Evolutionary conservation across 2,113 vertebrate species (phyloP).

Genomic region (Takifugu flavidus): DNA sequence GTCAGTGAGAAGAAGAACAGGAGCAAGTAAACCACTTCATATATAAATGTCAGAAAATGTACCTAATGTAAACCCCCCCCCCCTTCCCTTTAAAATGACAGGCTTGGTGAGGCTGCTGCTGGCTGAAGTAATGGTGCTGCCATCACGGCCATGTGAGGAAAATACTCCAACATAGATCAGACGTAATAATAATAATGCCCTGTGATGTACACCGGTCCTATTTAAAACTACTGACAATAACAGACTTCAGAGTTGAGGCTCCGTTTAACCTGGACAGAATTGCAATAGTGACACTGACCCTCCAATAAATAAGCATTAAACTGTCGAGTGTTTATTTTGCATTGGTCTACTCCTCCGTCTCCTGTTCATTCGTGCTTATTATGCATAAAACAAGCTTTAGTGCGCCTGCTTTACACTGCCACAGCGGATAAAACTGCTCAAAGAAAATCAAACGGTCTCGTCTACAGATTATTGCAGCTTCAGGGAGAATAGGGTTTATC

Average conservation of each 20-base stretch:
- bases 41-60: slow-evolving; percentile 39
- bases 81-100: slow-evolving; percentile 6
- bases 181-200: not conserved
- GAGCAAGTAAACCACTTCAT: slow-evolving; percentile 19
- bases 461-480: not conserved
- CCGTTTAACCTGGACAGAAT: not conserved
- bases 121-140: not conserved
- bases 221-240: too few relatives aligned
- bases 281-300: not conserved
- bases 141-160: too few relatives aligned
- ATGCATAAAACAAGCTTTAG: too few relatives aligned
- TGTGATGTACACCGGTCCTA: not conserved
- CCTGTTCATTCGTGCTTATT: too few relatives aligned
- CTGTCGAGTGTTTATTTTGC: too few relatives aligned
- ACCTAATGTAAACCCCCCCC: slow-evolving; percentile 9
- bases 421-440: too few relatives aligned
- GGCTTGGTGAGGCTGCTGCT: not conserved
- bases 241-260: too few relatives aligned
- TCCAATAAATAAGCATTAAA: not conserved
- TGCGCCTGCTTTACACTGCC: too few relatives aligned
- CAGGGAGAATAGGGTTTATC: too few relatives aligned
- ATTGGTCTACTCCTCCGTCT: too few relatives aligned
- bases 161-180: not conserved
- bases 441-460: not conserved
- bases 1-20: slow-evolving; percentile 8